Conservation (phyloP, 1,140 invertebrate species). For the Calliphora vicina region DNA sequence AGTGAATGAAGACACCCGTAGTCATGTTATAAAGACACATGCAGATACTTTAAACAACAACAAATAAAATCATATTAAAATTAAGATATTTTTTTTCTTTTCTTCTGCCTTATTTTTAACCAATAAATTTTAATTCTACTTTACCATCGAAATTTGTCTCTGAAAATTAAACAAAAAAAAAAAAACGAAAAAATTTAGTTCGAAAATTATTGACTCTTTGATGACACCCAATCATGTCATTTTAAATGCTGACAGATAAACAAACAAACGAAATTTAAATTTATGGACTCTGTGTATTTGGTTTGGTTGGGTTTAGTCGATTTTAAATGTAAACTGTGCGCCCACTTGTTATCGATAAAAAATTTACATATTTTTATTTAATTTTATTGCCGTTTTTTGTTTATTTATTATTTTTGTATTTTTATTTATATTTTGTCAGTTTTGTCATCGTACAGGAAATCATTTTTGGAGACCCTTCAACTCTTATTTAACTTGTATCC, state of each 20-base stretch:
- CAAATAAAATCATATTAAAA: too few species aligned
- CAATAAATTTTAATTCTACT: neutral
- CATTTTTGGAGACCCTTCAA: too few species aligned
- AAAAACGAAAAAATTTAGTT: neutral
- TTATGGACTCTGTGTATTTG: neutral
- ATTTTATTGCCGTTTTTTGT: neutral
- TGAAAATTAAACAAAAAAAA: neutral
- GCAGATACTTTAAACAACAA: neutral
- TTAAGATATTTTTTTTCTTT: neutral
- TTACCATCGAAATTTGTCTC: neutral
- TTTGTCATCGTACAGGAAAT: too few species aligned
- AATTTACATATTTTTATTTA: neutral
- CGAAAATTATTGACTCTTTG: neutral
- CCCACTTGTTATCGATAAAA: neutral
- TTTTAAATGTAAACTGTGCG: neutral
- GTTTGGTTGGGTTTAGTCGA: too few species aligned
- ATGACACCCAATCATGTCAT: neutral
- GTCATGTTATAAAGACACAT: neutral
- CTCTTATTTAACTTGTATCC: too few species aligned
- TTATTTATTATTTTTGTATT: too few species aligned
- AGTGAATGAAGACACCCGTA: constrained; percentile 26
- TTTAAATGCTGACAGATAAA: neutral
- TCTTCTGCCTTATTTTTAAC: neutral
- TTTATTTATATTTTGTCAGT: neutral
- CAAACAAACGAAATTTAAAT: neutral